These are phyloP conservation scores for Eulemur rubriventer DNA, from an alignment of 2,797 vertebrate genomes.

Conservation along the genomic window DNA sequence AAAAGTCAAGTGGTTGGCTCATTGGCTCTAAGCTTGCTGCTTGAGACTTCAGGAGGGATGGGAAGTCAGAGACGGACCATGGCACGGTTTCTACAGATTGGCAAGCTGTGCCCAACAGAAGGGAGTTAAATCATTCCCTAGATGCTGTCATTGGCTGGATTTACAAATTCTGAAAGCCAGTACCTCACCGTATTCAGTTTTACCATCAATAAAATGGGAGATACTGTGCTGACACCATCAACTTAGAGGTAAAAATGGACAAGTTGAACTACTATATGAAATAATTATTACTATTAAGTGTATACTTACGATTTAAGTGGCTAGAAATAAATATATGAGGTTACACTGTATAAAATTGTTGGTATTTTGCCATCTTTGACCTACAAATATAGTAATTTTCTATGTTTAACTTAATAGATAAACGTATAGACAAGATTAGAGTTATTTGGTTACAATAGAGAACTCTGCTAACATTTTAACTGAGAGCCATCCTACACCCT, in stretches of 20 bases:
- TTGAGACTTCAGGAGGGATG: not conserved
- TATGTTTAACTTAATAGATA: not conserved
- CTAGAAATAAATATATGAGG: not conserved
- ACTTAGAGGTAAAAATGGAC: not conserved
- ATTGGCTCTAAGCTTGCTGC: not conserved
- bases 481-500: not conserved
- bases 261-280: not conserved
- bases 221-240: not conserved
- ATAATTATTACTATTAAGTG: not conserved
- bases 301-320: not conserved
- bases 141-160: not conserved
- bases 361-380: not conserved
- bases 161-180: constrained; percentile 16
- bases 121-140: not conserved
- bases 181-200: not conserved
- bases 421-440: not conserved
- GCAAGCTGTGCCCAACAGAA: not conserved
- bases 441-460: not conserved
- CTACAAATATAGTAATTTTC: not conserved
- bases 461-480: not conserved
- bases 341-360: not conserved
- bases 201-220: not conserved
- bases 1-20: not conserved
- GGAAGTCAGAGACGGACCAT: not conserved
- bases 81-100: not conserved